phyloP scores from a whole-genome alignment of 1,140 invertebrate species.

The Tachypleus tridentatus region DNA sequence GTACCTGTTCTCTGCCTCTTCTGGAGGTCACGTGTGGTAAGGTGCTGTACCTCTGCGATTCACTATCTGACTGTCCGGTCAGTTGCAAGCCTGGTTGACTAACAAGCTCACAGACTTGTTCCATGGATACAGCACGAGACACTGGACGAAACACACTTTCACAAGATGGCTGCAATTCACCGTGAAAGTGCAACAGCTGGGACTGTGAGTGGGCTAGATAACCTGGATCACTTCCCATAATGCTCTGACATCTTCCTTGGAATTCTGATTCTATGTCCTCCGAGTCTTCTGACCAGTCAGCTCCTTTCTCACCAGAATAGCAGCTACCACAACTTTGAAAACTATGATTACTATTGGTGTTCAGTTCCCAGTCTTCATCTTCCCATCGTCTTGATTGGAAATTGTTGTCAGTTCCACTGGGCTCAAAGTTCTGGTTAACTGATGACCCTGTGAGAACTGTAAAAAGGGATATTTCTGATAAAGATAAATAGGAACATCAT shows the following conservation, averaged over 20 bases:
- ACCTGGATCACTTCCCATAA: too few species aligned
- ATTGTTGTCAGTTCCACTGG: not conserved
- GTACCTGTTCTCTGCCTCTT: too few species aligned
- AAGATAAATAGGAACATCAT: not conserved
- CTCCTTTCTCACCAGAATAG: constrained; percentile 23
- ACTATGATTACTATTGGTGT: not conserved
- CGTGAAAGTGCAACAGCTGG: constrained; percentile 16
- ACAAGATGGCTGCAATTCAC: constrained; percentile 9
- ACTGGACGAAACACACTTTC: not conserved
- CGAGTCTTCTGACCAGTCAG: constrained; percentile 30
- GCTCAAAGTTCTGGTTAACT: too few species aligned
- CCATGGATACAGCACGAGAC: too few species aligned
- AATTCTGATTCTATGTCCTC: constrained; percentile 25
- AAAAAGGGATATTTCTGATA: not conserved
- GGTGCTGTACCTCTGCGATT: too few species aligned
- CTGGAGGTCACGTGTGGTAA: too few species aligned
- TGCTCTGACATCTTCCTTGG: too few species aligned
- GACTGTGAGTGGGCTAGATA: constrained; percentile 17
- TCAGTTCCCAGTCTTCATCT: constrained; percentile 9
- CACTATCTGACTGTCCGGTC: too few species aligned
- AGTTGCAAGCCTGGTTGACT: too few species aligned
- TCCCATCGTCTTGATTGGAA: not conserved
- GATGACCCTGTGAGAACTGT: too few species aligned
- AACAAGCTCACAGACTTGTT: too few species aligned
- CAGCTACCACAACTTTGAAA: constrained; percentile 16